phyloP scores from a whole-genome alignment of 2,888 invertebrate species.

The Leptinotarsa rubiginosa region DNA sequence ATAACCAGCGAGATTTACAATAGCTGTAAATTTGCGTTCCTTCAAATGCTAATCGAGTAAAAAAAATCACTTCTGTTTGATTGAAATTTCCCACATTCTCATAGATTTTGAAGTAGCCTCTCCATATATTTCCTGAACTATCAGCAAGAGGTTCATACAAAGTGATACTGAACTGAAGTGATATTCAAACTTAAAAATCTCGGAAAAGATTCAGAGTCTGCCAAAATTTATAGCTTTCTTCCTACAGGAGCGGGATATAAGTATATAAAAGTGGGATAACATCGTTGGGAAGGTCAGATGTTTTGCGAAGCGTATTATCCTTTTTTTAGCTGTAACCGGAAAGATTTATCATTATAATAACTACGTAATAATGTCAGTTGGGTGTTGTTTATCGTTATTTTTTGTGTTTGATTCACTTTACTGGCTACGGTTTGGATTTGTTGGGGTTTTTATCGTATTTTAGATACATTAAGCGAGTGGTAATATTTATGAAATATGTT shows the following conservation, averaged over 20 bases:
- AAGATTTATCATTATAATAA: constrained; percentile 63
- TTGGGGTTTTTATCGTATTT: constrained; percentile 29
- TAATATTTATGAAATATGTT: too few relatives aligned
- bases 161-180: constrained; percentile 40
- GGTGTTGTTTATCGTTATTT: constrained; percentile 42
- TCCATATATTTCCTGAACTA: constrained; percentile 15
- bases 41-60: too few relatives aligned
- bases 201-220: constrained; percentile 42
- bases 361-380: constrained; percentile 60
- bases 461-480: not conserved
- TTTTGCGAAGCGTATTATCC: constrained; percentile 54
- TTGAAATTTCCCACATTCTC: not conserved
- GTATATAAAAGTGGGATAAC: constrained; percentile 57
- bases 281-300: constrained; percentile 58
- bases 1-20: too few relatives aligned
- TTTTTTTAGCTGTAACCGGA: constrained; percentile 52
- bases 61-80: too few relatives aligned
- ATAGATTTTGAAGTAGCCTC: not conserved
- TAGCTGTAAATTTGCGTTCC: too few relatives aligned
- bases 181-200: constrained; percentile 45
- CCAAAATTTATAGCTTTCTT: constrained; percentile 56
- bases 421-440: constrained; percentile 29
- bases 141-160: constrained; percentile 26
- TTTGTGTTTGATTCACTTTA: constrained; percentile 42
- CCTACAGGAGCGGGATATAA: constrained; percentile 53